A percentile compares a stretch with the other conserved stretches of the same genome.
phyloP scores from a whole-genome alignment of 2,113 vertebrate species.

The Toxostoma redivivum region DNA sequence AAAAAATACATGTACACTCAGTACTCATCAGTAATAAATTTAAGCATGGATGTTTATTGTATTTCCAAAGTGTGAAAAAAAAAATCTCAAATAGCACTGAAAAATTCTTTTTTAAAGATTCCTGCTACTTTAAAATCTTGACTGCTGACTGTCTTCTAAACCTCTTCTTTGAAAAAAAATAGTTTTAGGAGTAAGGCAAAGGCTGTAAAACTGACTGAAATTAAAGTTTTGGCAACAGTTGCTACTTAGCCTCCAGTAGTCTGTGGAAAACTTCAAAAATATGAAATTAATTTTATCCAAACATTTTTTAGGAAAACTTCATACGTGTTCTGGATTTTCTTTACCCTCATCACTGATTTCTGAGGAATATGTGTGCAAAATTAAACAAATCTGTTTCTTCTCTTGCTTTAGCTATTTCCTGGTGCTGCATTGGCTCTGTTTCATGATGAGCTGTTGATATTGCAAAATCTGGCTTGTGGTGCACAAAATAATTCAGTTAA shows the following conservation, averaged over 20 bases:
- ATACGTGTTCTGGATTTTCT: neutral
- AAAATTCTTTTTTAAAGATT: neutral
- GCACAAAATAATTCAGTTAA: slow-evolving; percentile 14
- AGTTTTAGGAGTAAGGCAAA: neutral
- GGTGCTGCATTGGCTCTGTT: neutral
- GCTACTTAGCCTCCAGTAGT: neutral
- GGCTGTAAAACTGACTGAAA: neutral
- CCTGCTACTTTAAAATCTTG: neutral
- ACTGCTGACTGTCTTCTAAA: neutral
- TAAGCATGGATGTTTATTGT: neutral
- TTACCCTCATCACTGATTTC: neutral
- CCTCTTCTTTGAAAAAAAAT: neutral
- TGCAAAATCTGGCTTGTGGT: slow-evolving; percentile 9
- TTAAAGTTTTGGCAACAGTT: neutral
- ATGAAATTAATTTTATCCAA: slow-evolving; percentile 3
- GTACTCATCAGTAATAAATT: neutral
- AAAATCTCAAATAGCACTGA: neutral
- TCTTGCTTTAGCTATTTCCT: slow-evolving; percentile 15
- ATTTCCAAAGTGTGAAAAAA: neutral
- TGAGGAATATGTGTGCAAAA: neutral
- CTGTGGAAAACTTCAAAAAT: neutral
- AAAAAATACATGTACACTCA: fast-evolving
- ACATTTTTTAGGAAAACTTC: neutral
- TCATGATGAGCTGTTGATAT: slow-evolving; percentile 44
- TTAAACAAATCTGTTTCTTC: slow-evolving; percentile 17